phyloP scores from a whole-genome alignment of 1,140 invertebrate species.

The Telenomus remus region DNA sequence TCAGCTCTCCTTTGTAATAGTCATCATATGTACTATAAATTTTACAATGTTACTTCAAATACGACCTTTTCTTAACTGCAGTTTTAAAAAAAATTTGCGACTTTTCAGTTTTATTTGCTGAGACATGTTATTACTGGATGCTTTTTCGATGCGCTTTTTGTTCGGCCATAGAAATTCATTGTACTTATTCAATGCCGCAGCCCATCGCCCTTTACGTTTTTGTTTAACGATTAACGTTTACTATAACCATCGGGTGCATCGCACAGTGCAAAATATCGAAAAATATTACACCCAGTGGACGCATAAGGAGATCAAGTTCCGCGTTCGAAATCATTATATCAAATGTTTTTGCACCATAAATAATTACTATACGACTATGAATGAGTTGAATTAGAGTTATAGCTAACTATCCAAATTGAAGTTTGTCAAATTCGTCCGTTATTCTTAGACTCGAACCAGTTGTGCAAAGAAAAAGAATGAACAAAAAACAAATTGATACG shows the following conservation, averaged over 20 bases:
- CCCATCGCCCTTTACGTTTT: background rate
- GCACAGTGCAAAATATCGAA: background rate
- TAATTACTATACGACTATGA: conserved; percentile 8
- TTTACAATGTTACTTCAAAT: conserved; percentile 42
- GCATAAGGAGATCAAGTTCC: background rate
- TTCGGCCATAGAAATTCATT: conserved; percentile 11
- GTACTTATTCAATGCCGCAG: background rate
- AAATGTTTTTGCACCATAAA: too few species aligned
- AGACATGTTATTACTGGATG: background rate
- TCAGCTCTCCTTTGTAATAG: conserved; percentile 7
- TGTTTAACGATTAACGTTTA: conserved; percentile 4
- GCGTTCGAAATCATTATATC: too few species aligned
- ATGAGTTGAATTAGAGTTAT: conserved; percentile 42
- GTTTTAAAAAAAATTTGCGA: background rate
- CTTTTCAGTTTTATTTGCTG: conserved; percentile 27
- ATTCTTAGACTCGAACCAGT: too few species aligned
- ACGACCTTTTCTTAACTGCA: conserved; percentile 1
- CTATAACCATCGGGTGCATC: background rate
- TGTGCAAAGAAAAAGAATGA: too few species aligned
- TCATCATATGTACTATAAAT: conserved; percentile 37
- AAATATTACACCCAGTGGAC: background rate
- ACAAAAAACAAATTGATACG: background rate
- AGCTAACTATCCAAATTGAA: conserved; percentile 12
- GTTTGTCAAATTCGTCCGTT: too few species aligned
- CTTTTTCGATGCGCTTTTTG: conserved; percentile 6